A percentile compares a stretch with the other conserved stretches of the same genome.
phyloP scores from a whole-genome alignment of 1,140 invertebrate species.

The Saccostrea glomerata region DNA sequence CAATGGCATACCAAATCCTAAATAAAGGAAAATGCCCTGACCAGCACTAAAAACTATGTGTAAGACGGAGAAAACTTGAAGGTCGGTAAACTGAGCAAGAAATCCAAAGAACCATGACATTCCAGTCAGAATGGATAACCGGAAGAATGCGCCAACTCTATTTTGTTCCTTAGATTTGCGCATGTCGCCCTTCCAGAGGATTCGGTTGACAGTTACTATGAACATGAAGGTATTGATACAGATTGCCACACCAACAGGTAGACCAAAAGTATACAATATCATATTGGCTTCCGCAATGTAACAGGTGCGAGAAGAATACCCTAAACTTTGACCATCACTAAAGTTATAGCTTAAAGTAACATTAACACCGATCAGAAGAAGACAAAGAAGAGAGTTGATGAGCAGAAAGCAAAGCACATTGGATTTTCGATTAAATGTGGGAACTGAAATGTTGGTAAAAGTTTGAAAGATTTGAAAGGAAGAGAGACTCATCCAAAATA shows the following conservation, averaged over 20 bases:
- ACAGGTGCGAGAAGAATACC: not conserved
- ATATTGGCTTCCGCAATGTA: not conserved
- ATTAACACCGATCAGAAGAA: not conserved
- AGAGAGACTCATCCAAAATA: slow-evolving; percentile 6
- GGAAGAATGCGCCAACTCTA: not conserved
- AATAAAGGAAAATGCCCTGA: slow-evolving; percentile 11
- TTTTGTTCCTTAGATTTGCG: not conserved
- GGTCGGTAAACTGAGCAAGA: not conserved
- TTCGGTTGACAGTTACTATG: not conserved
- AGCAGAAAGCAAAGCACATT: not conserved
- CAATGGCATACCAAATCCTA: not conserved
- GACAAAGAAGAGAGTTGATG: not conserved
- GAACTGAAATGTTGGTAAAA: not conserved
- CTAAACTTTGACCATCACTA: not conserved
- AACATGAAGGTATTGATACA: slow-evolving; percentile 9
- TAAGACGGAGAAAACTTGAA: not conserved
- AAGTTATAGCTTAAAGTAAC: not conserved
- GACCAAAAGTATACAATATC: not conserved
- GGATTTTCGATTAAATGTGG: not conserved
- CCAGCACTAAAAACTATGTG: slow-evolving; percentile 31
- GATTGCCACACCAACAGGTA: not conserved
- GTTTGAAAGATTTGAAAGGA: slow-evolving; percentile 3
- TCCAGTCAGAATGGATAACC: not conserved
- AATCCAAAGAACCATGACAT: slow-evolving; percentile 15
- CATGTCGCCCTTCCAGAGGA: not conserved